Evolutionary conservation across 64 coral and sea anemone genomes (phyloP).

Genomic region (Actinia equina): DNA sequence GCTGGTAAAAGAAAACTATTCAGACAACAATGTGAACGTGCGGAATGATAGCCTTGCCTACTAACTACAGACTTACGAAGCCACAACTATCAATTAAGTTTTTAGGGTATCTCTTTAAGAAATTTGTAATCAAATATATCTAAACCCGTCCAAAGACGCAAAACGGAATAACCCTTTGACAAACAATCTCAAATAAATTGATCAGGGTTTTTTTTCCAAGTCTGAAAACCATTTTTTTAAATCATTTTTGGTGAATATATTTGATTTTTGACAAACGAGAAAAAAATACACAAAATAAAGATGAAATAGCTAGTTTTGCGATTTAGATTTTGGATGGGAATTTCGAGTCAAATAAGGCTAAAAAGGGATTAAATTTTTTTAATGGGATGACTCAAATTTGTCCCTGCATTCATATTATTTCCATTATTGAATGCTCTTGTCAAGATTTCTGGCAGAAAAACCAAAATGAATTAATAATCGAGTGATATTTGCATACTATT

Average conservation of each 20-base stretch:
- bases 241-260: neutral
- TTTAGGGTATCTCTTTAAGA: neutral
- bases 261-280: neutral
- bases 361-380: neutral
- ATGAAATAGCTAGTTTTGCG: neutral
- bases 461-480: conserved; percentile 11
- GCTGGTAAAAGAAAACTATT: neutral
- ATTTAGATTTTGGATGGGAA: neutral
- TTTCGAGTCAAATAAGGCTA: neutral
- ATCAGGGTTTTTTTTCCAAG: neutral
- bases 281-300: neutral
- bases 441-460: conserved; percentile 13
- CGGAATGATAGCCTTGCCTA: neutral
- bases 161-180: neutral
- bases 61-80: neutral
- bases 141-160: neutral
- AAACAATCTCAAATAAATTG: neutral
- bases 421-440: conserved; percentile 6
- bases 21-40: neutral
- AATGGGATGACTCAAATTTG: neutral
- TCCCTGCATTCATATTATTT: neutral
- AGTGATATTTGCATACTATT: neutral
- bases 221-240: neutral
- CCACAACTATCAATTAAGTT: conserved; percentile 4
- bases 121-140: neutral